Percentiles rank a stretch among this genome's conserved stretches.
phyloP scores from a whole-genome alignment of 2,888 invertebrate species.

The Platycheirus albimanus region DNA sequence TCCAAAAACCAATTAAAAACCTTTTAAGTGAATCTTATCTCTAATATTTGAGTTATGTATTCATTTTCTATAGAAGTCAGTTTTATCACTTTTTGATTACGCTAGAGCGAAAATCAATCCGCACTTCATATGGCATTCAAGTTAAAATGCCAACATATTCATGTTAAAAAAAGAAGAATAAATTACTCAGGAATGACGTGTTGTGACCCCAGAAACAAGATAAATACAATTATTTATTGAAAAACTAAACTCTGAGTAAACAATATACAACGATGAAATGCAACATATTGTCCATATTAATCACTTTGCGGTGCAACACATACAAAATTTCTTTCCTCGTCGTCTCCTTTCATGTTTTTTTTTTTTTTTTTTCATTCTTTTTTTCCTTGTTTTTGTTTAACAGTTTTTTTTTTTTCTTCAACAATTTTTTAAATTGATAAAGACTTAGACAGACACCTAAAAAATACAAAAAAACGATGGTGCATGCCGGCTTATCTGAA shows the following conservation, averaged over 20 bases:
- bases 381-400: too few species aligned
- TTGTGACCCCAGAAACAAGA: conserved; percentile 28
- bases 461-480: conserved; percentile 5
- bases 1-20: too few species aligned
- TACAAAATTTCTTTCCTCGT: not conserved
- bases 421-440: conserved; percentile 5
- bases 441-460: conserved; percentile 44
- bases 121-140: not conserved
- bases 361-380: not conserved
- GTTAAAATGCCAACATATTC: not conserved
- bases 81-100: not conserved
- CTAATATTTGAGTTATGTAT: too few species aligned
- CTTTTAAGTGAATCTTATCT: too few species aligned
- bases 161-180: conserved; percentile 2
- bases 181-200: conserved; percentile 32
- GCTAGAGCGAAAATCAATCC: not conserved
- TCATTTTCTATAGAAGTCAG: not conserved
- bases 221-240: conserved; percentile 26
- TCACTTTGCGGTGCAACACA: conserved; percentile 34
- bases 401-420: not conserved
- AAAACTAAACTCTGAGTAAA: conserved; percentile 4
- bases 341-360: conserved; percentile 6
- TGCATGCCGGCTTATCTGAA: not conserved
- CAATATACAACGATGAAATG: conserved; percentile 16
- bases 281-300: conserved; percentile 67